Evolutionary conservation across 2,888 invertebrate genomes (phyloP).

Genomic region (Tetranychus truncatus): DNA sequence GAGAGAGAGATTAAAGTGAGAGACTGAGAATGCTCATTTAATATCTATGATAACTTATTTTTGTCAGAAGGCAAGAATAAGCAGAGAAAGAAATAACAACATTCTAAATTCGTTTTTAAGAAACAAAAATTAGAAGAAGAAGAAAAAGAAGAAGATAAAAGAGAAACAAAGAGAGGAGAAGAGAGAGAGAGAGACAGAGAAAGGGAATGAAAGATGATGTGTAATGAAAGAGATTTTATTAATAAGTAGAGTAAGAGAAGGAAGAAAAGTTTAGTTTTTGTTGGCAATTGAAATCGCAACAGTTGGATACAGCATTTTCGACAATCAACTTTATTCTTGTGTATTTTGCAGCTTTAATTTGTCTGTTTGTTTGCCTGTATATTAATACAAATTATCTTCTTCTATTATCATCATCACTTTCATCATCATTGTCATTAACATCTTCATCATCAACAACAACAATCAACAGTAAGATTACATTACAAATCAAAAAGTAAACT

Average conservation of each 20-base stretch:
- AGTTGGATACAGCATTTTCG: not conserved
- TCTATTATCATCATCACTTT: not conserved
- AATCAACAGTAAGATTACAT: not conserved
- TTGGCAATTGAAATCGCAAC: constrained; percentile 1
- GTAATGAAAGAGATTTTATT: not conserved
- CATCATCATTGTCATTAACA: not conserved
- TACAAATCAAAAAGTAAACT: not conserved
- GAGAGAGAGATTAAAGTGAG: not conserved
- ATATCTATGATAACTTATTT: not conserved
- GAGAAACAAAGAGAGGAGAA: not conserved
- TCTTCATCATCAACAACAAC: not conserved
- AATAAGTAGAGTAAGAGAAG: not conserved
- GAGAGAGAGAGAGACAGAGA: constrained; percentile 7
- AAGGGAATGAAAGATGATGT: not conserved
- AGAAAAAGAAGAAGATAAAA: too few relatives aligned
- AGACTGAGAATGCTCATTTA: not conserved
- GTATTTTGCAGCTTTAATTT: not conserved
- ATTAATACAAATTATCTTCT: not conserved
- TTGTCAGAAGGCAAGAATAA: not conserved
- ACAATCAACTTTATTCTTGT: not conserved
- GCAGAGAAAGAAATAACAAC: not conserved
- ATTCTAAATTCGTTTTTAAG: not conserved
- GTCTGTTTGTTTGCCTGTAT: not conserved
- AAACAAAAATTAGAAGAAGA: not conserved
- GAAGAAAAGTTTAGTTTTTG: not conserved